Conservation (phyloP, 2,113 vertebrate species). For the Struthio camelus region DNA sequence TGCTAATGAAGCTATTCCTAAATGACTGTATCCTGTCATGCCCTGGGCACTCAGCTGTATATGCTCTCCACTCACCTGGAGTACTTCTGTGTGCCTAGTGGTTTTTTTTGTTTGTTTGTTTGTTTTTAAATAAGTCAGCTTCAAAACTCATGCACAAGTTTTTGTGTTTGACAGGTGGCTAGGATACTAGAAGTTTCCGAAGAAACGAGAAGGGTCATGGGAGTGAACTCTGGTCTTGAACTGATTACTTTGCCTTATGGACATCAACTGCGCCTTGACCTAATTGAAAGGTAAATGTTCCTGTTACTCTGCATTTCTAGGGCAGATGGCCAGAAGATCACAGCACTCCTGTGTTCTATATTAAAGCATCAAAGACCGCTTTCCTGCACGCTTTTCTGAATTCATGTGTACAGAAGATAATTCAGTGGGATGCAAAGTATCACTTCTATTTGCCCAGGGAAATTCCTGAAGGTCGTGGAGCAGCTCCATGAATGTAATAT, state of each 20-base stretch:
- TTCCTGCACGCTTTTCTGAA: not conserved
- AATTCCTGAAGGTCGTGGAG: not conserved
- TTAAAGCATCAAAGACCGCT: not conserved
- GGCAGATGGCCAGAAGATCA: not conserved
- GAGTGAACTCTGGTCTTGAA: slow-evolving; percentile 91
- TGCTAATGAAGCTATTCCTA: not conserved
- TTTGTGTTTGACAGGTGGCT: slow-evolving; percentile 80
- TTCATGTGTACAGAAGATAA: not conserved
- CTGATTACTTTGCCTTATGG: slow-evolving; percentile 91
- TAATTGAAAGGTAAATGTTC: slow-evolving; percentile 89
- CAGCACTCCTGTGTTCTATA: not conserved
- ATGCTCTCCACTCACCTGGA: not conserved
- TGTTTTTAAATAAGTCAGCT: not conserved
- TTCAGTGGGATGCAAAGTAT: not conserved
- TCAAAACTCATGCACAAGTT: not conserved
- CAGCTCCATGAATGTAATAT: not conserved
- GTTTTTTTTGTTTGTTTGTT: not conserved
- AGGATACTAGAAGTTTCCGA: slow-evolving; percentile 89
- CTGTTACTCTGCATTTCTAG: not conserved
- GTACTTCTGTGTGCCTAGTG: not conserved
- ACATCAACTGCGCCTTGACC: slow-evolving; percentile 90
- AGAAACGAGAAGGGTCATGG: slow-evolving; percentile 87
- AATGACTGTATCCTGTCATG: not conserved
- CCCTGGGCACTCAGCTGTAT: not conserved
- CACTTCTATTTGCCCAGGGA: not conserved